These are phyloP conservation scores for Leptinotarsa defecta DNA, from an alignment of 1,140 invertebrate genomes.

Conservation along the genomic window DNA sequence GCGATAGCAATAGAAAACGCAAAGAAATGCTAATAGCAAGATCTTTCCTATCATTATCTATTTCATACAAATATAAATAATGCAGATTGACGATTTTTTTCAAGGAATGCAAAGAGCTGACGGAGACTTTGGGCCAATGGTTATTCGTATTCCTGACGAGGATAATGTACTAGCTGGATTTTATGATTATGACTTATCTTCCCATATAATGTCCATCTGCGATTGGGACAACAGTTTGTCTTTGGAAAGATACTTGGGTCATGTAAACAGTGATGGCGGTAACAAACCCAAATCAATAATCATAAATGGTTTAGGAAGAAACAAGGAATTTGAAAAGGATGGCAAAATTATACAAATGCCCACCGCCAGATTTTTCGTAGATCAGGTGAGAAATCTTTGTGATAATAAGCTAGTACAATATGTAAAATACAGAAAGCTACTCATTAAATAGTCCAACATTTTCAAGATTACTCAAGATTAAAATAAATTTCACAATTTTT, in stretches of 20 bases:
- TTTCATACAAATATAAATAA: too few relatives aligned
- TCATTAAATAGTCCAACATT: too few relatives aligned
- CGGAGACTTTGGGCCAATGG: constrained; percentile 78
- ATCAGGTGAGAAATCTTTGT: constrained; percentile 41
- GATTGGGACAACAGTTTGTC: constrained; percentile 80
- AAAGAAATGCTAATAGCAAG: too few relatives aligned
- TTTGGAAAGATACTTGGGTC: constrained; percentile 71
- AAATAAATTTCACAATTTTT: too few relatives aligned
- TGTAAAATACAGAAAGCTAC: too few relatives aligned
- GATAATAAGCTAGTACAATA: too few relatives aligned
- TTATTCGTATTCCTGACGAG: constrained; percentile 66
- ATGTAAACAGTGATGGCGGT: constrained; percentile 76
- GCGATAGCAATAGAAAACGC: too few relatives aligned
- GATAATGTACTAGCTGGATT: constrained; percentile 63
- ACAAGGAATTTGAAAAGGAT: constrained; percentile 54
- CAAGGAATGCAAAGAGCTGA: constrained; percentile 80
- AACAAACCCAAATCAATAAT: constrained; percentile 81
- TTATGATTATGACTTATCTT: constrained; percentile 73
- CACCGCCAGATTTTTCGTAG: constrained; percentile 48
- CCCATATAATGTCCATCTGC: constrained; percentile 73
- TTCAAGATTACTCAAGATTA: too few relatives aligned
- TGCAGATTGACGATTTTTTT: constrained; percentile 1
- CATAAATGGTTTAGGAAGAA: constrained; percentile 77
- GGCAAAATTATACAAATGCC: constrained; percentile 42
- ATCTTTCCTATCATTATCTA: too few relatives aligned